Evolutionary conservation across 2,113 vertebrate species (phyloP).

Genomic region (Columbina picui): DNA sequence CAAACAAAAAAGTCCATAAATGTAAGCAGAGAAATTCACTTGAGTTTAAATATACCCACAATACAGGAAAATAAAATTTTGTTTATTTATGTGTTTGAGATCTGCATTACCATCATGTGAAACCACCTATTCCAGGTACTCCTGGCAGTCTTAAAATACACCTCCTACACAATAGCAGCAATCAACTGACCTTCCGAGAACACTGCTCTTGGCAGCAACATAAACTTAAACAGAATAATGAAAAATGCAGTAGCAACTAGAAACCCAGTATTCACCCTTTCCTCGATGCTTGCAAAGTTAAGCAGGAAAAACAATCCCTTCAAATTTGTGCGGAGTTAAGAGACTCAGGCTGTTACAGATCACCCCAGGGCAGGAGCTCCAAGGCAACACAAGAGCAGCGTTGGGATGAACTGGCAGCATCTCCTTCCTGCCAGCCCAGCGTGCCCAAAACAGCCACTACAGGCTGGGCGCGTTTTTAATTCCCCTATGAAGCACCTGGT

Average conservation of each 20-base stretch:
- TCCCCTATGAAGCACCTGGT: not conserved
- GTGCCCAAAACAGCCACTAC: accelerated
- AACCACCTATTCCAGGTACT: not conserved
- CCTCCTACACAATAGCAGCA: not conserved
- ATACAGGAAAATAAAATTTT: not conserved
- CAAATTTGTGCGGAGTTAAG: not conserved
- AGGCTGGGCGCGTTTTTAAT: not conserved
- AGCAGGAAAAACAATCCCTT: not conserved
- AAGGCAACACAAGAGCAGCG: accelerated
- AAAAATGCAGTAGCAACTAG: not conserved
- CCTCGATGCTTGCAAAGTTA: not conserved
- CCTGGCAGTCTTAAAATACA: not conserved
- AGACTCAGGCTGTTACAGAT: not conserved
- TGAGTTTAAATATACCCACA: not conserved
- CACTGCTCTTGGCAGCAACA: not conserved
- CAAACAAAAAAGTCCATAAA: not conserved
- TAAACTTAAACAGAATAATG: not conserved
- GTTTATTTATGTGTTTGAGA: not conserved
- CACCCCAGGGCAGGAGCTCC: not conserved
- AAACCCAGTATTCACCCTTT: not conserved
- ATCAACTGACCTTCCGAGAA: not conserved
- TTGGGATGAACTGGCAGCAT: not conserved
- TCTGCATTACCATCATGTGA: not conserved
- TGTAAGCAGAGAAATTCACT: not conserved
- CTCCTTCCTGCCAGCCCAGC: not conserved